Evolutionary conservation across 2,888 invertebrate species (phyloP), one percentile per base, ranked within the genome.

Genomic region (Uloborus plumipes): DNA sequence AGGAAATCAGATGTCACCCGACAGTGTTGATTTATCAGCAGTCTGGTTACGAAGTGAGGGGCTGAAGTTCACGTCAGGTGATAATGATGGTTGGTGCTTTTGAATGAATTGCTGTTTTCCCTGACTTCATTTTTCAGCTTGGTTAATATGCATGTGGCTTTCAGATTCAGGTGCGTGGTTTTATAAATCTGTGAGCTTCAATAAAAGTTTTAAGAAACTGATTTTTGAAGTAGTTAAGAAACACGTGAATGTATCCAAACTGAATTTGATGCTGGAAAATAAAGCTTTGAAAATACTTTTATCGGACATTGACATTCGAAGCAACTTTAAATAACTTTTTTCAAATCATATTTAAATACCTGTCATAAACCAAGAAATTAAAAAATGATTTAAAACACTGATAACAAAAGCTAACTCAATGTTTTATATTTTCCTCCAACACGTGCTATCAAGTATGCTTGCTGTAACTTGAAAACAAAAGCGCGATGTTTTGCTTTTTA

Each of bases 401-500:
- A 1, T 7, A 6, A 2, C 39, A 11, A 39, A 6, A 39, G 9
- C 1, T 39, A 6, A 11, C 9, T 39, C 39, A 9, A 39, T 39
- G 39, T 39, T 9, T 39, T 39, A 39, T 9, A 16, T 55, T 0
- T 55, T 20, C 15, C 9, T 13, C n/a, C n/a, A 62, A 26, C 62
- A 62, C 16, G 31, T 31, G 62, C 16, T 22, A n/a, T 62, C 18
- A 59, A 59, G 26, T 59, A 71, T 71, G 70, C 55, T 71, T 20
- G 70, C 70, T 2, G 58, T 71, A 26, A 71, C 70, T n/a, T 69
- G 69, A 69, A 14, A 31, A 55, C 20, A 49, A 15, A 69, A 31
- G 14, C 26, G 55, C 26, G 11, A 69, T 69, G 69, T 22, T 53
- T 53, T 69, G 26, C 18, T 22, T 39, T 11, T 13, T 62, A 18